Conservation (phyloP, 2,113 vertebrate species). For the Ancistrus triradiatus region DNA sequence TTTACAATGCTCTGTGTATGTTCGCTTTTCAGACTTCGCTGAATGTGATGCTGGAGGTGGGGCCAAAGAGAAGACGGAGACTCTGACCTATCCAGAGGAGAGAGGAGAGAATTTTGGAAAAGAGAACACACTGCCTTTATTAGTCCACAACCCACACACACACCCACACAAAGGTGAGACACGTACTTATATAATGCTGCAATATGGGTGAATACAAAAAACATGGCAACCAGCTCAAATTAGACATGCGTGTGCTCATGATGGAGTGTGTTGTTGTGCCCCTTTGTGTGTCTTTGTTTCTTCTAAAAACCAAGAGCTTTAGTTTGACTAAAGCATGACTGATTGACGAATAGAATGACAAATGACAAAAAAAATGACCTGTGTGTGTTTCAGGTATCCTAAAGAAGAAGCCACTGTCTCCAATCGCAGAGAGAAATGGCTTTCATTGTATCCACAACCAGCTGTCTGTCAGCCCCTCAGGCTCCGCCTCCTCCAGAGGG, state of each 20-base stretch:
- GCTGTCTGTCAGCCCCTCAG: constrained; percentile 54
- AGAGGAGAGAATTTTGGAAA: constrained; percentile 56
- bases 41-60: constrained; percentile 57
- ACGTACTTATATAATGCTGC: no score
- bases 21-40: constrained; percentile 47
- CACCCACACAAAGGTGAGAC: constrained; percentile 69
- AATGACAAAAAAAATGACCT: background rate
- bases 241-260: background rate
- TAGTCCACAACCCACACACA: constrained; percentile 64
- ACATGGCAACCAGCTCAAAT: no score
- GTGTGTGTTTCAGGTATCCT: constrained; percentile 75
- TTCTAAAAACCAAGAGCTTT: no score
- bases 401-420: constrained; percentile 81
- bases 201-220: no score
- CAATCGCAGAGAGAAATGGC: constrained; percentile 79
- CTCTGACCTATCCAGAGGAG: constrained; percentile 46
- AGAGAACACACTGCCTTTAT: constrained; percentile 53
- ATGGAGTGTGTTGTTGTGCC: background rate
- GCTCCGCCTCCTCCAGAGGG: constrained; percentile 64
- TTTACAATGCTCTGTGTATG: constrained; percentile 16
- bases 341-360: no score
- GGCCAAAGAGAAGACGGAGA: constrained; percentile 56
- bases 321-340: no score
- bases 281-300: no score
- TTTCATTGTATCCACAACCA: constrained; percentile 72